Evolutionary conservation across 1,140 invertebrate genomes (phyloP).

Genomic region (Musca domestica): DNA sequence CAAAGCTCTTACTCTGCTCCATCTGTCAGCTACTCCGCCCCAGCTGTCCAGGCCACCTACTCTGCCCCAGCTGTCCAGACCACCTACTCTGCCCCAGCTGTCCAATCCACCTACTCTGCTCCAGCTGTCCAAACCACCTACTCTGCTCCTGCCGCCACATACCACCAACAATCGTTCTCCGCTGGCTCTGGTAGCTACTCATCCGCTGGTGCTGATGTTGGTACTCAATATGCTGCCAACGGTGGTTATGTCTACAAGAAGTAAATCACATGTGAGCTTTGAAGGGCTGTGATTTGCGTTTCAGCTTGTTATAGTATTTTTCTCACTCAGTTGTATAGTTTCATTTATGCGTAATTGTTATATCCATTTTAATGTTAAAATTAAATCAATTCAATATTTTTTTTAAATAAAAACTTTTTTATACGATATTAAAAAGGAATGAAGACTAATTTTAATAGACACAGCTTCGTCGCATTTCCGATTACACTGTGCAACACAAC

Average conservation of each 20-base stretch:
- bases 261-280: no score
- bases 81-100: conserved; percentile 24
- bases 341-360: no score
- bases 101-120: conserved; percentile 31
- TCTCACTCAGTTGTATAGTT: no score
- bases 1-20: conserved; percentile 31
- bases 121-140: conserved; percentile 19
- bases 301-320: no score
- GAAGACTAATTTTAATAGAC: no score
- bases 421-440: no score
- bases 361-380: no score
- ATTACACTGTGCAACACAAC: no score
- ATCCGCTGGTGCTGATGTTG: conserved; percentile 23
- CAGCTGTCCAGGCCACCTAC: conserved; percentile 32
- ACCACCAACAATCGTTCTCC: conserved; percentile 2
- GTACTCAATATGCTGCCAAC: conserved; percentile 50
- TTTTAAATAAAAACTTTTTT: no score
- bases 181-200: conserved; percentile 19
- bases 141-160: conserved; percentile 24
- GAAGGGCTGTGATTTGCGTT: no score
- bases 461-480: no score
- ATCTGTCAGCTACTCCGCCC: conserved; percentile 29
- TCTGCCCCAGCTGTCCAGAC: conserved; percentile 27
- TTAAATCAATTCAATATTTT: no score
- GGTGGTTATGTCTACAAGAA: conserved; percentile 49